phyloP scores from a whole-genome alignment of 2,113 vertebrate species.

The Myxocyprinus asiaticus region DNA sequence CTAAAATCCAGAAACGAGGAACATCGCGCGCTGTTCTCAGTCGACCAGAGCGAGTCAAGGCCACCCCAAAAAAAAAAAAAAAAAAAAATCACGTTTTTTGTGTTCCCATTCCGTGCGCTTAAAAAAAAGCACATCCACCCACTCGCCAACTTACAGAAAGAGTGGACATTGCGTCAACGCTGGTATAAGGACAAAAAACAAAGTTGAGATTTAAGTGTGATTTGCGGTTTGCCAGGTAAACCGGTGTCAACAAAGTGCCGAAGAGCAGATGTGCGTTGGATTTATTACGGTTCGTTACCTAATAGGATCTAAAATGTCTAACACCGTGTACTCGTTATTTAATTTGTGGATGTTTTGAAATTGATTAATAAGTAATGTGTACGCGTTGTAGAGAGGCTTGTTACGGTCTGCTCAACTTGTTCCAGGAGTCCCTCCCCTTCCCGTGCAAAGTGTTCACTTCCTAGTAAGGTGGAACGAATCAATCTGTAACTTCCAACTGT shows the following conservation, averaged over 20 bases:
- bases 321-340: slow-evolving; percentile 37
- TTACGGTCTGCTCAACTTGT: slow-evolving; percentile 66
- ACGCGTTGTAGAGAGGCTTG: slow-evolving; percentile 55
- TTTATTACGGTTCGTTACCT: slow-evolving; percentile 31
- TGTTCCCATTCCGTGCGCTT: slow-evolving; percentile 27
- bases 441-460: slow-evolving; percentile 92
- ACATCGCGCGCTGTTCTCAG: background rate
- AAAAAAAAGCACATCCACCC: slow-evolving; percentile 38
- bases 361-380: slow-evolving; percentile 66
- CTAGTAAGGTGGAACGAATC: slow-evolving; percentile 97
- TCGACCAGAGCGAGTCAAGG: slow-evolving; percentile 26
- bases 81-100: slow-evolving; percentile 13
- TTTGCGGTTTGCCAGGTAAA: slow-evolving; percentile 22
- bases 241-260: slow-evolving; percentile 19
- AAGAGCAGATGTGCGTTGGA: slow-evolving; percentile 18
- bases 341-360: slow-evolving; percentile 54
- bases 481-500: slow-evolving; percentile 81
- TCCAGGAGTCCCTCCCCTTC: slow-evolving; percentile 91
- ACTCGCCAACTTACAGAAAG: slow-evolving; percentile 44
- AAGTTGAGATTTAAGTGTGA: slow-evolving; percentile 35
- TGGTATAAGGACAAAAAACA: background rate
- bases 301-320: slow-evolving; percentile 28
- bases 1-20: slow-evolving; percentile 33
- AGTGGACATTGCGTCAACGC: slow-evolving; percentile 33
- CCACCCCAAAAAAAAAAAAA: slow-evolving; percentile 11